Evolutionary conservation across 2,113 vertebrate species (phyloP).

Genomic region (Chaetura pelagica): DNA sequence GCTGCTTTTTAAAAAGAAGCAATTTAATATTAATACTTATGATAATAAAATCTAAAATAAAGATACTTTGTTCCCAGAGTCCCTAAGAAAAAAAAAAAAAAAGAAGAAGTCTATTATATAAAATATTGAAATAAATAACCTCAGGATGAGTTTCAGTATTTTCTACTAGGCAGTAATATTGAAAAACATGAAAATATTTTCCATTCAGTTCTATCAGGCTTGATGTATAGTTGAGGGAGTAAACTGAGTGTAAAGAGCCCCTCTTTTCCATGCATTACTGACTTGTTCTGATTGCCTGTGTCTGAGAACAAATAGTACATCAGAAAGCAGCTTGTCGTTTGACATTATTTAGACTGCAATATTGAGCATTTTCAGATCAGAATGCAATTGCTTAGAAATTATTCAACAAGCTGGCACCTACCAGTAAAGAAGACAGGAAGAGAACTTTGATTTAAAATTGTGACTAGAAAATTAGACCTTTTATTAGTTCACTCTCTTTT

Average conservation of each 20-base stretch:
- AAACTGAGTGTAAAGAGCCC: neutral
- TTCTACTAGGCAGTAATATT: neutral
- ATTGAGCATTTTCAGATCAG: neutral
- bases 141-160: neutral
- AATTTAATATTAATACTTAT: neutral
- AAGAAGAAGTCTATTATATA: neutral
- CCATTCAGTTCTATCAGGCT: neutral
- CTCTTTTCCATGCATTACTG: neutral
- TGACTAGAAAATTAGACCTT: neutral
- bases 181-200: neutral
- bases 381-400: neutral
- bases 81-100: neutral
- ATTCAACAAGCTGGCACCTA: neutral
- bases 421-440: neutral
- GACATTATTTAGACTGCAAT: neutral
- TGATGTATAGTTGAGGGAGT: neutral
- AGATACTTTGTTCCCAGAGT: neutral
- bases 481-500: neutral
- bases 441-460: neutral
- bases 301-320: neutral
- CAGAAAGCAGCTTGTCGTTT: neutral
- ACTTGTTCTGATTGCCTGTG: neutral
- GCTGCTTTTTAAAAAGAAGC: neutral
- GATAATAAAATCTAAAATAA: neutral
- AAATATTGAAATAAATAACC: neutral